Evolutionary conservation across 2,888 invertebrate genomes (phyloP), one percentile per base, ranked within the genome.

Genomic region (Euplagia quadripunctaria): DNA sequence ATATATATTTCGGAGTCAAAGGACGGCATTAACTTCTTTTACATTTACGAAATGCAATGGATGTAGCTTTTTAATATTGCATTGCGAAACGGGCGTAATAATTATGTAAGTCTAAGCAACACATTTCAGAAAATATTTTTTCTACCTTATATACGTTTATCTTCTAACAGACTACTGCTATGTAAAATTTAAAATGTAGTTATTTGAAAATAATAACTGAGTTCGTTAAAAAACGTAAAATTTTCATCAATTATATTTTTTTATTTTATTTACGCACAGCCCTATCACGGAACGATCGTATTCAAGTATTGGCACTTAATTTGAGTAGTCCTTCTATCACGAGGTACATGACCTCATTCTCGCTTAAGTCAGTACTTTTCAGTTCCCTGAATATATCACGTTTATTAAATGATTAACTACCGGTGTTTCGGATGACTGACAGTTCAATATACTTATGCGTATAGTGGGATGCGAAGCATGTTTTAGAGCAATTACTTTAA

Each of bases 231-330:
- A 31, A 31, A 31, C 1, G 31, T 31, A 31, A 1, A 1, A 1
- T 31, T 31, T 31, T 31, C 31, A 1, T 31, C 2, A 31, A 31
- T 31, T 31, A 1, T 2, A 31, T 31, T 31, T 31, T 1, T 31
- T 31, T 1, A 31, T 1, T 31, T 31, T 31, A 31, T 31, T 31
- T 31, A 31, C 16, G 52, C n/a, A 42, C 71, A 77, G 14, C 77
- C 75, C 72, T 71, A 77, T 74, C 74, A 68, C 71, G 68, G 72
- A 76, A 67, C 75, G 67, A 76, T 76, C 68, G 64, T 65, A 75
- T 76, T 70, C 63, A 64, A 72, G 49, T 64, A 72, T 74, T 63
- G 43, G 14, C 64, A 72, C 76, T 75, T 78, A 63, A 74, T 77
- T 82, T 64, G 31, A 80, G 75, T 64, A 70, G 69, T 73, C 70